Evolutionary conservation across 2,797 vertebrate genomes (phyloP), one percentile per base, ranked within the genome.

Genomic region (Sciaenops ocellatus): DNA sequence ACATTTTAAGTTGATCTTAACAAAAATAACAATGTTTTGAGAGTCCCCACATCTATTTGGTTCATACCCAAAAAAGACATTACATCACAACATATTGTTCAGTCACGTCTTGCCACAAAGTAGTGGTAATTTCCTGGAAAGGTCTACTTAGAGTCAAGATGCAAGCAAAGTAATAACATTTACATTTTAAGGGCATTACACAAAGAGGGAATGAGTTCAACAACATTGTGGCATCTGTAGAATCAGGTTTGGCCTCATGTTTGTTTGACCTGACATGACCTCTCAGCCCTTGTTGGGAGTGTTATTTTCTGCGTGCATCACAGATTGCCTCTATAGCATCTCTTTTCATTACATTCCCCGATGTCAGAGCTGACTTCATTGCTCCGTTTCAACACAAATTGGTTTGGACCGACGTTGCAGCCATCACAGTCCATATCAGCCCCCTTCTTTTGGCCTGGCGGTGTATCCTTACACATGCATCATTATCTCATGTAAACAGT

Each of bases 401-500:
- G 87, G 77, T 87, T 85, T 84, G 86, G 89, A 93, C 77, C 67
- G 69, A 67, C 55, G 54, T 84, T 75, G 71, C 84, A 79, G 82
- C 50, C 72, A 73, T 89, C 81, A 76, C 78, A 78, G 86, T 83
- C 82, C 85, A 82, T 86, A 85, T 82, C 85, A 78, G 73, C 60
- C 76, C 34, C 57, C 65, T 82, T 83, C 79, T 83, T 75, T 64
- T 82, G 84, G 83, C 78, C 86, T 75, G 76, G 55, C 24, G 85
- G 92, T 92, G 91, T 94, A 88, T 90, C 79, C 92, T 94, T 93
- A 92, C 91, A 84, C 87, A 86, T 69, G 86, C 89, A 88, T 93
- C 90, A 93, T 95, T 92, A 93, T 92, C 88, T 93, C 85, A 84
- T 65, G 79, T 92, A 94, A 93, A 93, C 89, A 93, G 71, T 84